phyloP scores from a whole-genome alignment of 2,888 invertebrate genomes.

The Phragmatobia fuliginosa region DNA sequence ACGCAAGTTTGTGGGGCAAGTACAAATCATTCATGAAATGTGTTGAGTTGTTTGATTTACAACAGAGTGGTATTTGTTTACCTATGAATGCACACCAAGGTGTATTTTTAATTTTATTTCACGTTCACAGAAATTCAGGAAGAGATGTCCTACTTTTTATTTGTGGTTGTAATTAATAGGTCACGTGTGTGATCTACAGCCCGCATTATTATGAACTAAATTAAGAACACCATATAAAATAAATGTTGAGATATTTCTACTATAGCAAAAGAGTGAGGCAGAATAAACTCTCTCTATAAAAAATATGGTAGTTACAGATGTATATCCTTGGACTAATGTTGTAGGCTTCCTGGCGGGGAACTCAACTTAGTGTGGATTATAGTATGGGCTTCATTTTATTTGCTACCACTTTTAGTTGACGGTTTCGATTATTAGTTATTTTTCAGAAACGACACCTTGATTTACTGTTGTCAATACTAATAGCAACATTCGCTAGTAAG shows the following conservation, averaged over 20 bases:
- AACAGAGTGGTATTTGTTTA: conserved; percentile 57
- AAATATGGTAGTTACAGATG: too few species aligned
- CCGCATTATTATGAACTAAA: background rate
- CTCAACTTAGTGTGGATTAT: too few species aligned
- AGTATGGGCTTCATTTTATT: too few species aligned
- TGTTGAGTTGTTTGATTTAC: conserved; percentile 67
- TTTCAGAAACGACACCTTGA: too few species aligned
- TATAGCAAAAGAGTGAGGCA: background rate
- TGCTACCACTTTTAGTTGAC: too few species aligned
- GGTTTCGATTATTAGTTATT: too few species aligned
- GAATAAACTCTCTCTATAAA: background rate
- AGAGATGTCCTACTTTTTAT: conserved; percentile 14
- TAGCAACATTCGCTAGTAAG: too few species aligned
- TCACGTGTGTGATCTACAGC: background rate
- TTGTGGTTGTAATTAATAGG: background rate
- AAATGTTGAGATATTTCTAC: background rate
- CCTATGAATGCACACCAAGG: conserved; percentile 57
- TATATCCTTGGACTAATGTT: too few species aligned
- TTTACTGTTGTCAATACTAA: too few species aligned
- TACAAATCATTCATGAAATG: conserved; percentile 77
- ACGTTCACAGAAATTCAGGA: conserved; percentile 33
- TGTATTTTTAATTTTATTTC: conserved; percentile 49
- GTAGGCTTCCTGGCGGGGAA: too few species aligned
- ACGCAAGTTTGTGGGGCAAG: conserved; percentile 62
- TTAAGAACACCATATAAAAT: background rate